Evolutionary conservation across 2,113 vertebrate genomes (phyloP), one percentile per base, ranked within the genome.

Genomic region (Alouatta palliata): DNA sequence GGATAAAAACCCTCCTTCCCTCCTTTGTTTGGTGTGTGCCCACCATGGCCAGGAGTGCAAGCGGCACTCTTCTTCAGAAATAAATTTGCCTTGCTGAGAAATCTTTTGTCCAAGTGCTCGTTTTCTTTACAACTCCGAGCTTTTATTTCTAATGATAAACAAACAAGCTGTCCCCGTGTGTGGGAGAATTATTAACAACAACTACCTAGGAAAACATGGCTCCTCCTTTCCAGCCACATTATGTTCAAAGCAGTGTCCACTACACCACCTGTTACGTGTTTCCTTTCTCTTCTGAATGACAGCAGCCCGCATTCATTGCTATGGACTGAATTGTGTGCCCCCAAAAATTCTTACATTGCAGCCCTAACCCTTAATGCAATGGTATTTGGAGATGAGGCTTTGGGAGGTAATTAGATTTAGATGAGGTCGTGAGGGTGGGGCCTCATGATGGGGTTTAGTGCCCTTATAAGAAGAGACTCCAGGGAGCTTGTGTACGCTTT

Each of bases 211-310:
- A 83, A 49, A 73, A 90, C 8, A 0, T 1, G 12, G 49, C 13
- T 61, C 27, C 40, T 8, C 56, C 89, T 77, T 40, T 49, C 30
- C 64, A 76, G 43, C 70, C 49, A 77, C 49, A 58, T 61, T 84
- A 75, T 79, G 61, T 83, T 88, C 45, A 76, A 49, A 92, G 92
- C 27, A 45, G 61, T 84, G 84, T 92, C 89, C n/a, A 79, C 79
- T 61, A 58, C 20, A 43, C 77, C 49, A 40, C 58, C 49, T 70
- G 32, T 25, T 76, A 76, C 40, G 37, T 82, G 81, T 82, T 45
- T n/a, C 45, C 66, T 54, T 68, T 45, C 37, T 93, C 40, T 71
- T 71, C 88, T 47, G 43, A 61, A 77, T 52, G 58, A 91, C 4
- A 87, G 21, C 6, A 43, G n/a, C 27, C 70, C 68, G 25, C n/a